These are phyloP conservation scores for Neomicropteryx cornuta DNA, from an alignment of 1,140 invertebrate species.

Conservation along the genomic window DNA sequence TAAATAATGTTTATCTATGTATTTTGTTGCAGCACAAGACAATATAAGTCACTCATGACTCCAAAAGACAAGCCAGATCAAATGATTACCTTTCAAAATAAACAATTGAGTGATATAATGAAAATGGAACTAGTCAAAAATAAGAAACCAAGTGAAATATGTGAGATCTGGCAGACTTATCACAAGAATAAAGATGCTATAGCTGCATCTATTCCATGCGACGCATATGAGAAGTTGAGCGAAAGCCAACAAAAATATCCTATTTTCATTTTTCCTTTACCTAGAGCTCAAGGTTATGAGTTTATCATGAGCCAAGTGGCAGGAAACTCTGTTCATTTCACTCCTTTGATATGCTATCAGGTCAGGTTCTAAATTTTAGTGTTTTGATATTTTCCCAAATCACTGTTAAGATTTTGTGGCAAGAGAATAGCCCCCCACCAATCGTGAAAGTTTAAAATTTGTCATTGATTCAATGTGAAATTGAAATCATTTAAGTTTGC, in stretches of 20 bases:
- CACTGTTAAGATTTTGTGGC: conserved; percentile 2
- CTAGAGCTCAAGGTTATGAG: conserved; percentile 75
- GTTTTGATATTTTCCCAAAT: too few species aligned
- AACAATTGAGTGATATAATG: conserved; percentile 60
- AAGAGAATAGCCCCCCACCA: too few species aligned
- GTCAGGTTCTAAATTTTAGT: conserved; percentile 33
- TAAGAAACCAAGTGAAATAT: conserved; percentile 63
- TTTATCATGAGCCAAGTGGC: conserved; percentile 74
- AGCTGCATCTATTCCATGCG: conserved; percentile 52
- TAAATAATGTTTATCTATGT: too few species aligned
- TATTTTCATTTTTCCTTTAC: conserved; percentile 73
- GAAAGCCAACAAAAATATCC: conserved; percentile 45
- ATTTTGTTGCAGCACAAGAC: too few species aligned
- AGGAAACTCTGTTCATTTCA: conserved; percentile 71
- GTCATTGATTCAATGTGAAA: too few species aligned
- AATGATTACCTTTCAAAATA: conserved; percentile 28
- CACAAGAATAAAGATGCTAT: conserved; percentile 67
- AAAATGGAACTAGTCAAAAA: conserved; percentile 66
- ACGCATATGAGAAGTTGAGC: conserved; percentile 48
- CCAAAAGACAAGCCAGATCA: conserved; percentile 34
- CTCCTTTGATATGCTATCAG: conserved; percentile 77
- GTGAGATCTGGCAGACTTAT: conserved; percentile 69
- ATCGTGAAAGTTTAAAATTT: too few species aligned
- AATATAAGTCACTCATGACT: conserved; percentile 42
- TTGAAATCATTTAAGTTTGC: background rate